These are phyloP conservation scores for Alfaro cultratus DNA, from an alignment of 2,797 vertebrate genomes.

Conservation along the genomic window DNA sequence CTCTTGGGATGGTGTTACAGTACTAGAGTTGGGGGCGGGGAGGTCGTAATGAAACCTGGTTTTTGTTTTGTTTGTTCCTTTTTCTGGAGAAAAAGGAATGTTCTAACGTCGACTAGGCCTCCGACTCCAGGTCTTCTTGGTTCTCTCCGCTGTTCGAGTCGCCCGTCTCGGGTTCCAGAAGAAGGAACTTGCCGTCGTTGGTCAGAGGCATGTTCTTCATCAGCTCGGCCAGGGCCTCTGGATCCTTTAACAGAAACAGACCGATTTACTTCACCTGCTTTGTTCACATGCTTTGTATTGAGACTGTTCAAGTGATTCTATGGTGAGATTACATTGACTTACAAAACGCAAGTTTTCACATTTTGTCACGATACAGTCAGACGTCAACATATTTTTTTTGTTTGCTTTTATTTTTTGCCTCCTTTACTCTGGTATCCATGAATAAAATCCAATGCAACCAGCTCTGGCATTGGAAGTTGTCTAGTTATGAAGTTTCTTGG, in stretches of 20 bases:
- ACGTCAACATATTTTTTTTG: neutral
- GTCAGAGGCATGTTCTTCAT: constrained; percentile 95
- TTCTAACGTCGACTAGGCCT: constrained; percentile 81
- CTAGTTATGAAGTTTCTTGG: no score
- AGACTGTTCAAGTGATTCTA: neutral
- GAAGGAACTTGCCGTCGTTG: constrained; percentile 92
- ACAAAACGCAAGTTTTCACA: neutral
- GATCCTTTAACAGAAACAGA: constrained; percentile 81
- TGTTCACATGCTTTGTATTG: neutral
- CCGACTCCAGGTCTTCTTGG: constrained; percentile 89
- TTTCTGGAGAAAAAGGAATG: neutral
- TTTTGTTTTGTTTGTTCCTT: neutral
- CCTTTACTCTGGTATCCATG: neutral
- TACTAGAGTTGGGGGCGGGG: constrained; percentile 39
- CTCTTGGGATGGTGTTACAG: constrained; percentile 42
- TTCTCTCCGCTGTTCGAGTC: constrained; percentile 67
- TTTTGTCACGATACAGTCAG: neutral
- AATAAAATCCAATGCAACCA: neutral
- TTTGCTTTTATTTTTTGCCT: neutral
- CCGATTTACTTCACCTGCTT: neutral
- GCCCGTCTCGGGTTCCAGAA: constrained; percentile 84
- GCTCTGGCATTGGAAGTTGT: no score
- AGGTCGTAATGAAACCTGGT: constrained; percentile 21
- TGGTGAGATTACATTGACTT: neutral
- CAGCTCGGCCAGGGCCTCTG: constrained; percentile 90